Conservation (phyloP, 2,888 invertebrate species). For the Troilus luridus region DNA sequence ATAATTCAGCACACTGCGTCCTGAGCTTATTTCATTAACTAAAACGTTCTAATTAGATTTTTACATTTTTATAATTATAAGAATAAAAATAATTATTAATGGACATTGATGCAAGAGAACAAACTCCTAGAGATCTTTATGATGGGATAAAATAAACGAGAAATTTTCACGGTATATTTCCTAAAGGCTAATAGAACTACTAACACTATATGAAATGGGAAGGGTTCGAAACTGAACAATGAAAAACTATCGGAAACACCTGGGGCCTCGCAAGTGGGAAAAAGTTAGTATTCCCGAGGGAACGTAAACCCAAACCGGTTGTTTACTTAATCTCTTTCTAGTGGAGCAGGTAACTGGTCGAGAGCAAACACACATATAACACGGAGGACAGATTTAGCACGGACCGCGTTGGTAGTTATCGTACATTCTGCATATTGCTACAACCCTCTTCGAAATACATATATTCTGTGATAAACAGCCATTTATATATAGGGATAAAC, state of each 20-base stretch:
- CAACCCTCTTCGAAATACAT: not conserved
- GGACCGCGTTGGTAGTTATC: not conserved
- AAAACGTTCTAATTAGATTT: too few relatives aligned
- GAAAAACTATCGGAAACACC: constrained; percentile 11
- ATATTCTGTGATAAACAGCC: not conserved
- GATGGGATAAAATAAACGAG: not conserved
- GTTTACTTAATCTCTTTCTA: constrained; percentile 38
- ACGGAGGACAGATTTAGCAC: not conserved
- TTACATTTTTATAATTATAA: too few relatives aligned
- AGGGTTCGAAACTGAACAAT: not conserved
- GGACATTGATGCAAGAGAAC: not conserved
- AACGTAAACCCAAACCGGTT: not conserved
- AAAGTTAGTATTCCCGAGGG: constrained; percentile 13
- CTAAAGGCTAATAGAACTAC: not conserved
- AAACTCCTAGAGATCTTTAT: not conserved
- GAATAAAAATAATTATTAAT: not conserved
- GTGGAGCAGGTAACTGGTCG: constrained; percentile 15
- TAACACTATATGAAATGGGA: not conserved
- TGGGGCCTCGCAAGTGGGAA: not conserved
- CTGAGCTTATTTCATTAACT: too few relatives aligned
- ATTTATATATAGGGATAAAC: too few relatives aligned
- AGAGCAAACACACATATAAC: constrained; percentile 18
- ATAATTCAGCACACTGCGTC: too few relatives aligned
- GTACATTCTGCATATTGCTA: not conserved
- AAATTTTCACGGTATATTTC: not conserved